Evolutionary conservation across 2,113 vertebrate genomes (phyloP).

Genomic region (Oophaga pumilio): DNA sequence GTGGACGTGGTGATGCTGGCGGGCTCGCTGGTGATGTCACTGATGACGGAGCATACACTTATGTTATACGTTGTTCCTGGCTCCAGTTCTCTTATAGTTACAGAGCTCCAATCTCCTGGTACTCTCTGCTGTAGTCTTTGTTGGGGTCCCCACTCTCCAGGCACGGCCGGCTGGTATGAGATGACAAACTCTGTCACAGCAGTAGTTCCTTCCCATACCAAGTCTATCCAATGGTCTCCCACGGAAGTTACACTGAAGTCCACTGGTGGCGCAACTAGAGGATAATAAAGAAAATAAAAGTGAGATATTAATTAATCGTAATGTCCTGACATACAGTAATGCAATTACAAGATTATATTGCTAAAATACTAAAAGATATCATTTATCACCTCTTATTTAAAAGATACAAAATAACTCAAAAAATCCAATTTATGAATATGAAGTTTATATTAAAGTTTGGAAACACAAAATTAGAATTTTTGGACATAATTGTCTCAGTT

Average conservation of each 20-base stretch:
- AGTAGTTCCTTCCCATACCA: constrained; percentile 87
- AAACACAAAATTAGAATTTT: no score
- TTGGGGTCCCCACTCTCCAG: constrained; percentile 70
- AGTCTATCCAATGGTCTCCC: constrained; percentile 83
- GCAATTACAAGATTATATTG: neutral
- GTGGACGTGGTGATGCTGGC: constrained; percentile 83
- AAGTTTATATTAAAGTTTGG: no score
- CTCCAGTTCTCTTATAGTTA: constrained; percentile 83
- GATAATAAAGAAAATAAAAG: constrained; percentile 25
- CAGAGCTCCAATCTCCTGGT: constrained; percentile 83
- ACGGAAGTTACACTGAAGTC: constrained; percentile 83
- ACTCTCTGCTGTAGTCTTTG: constrained; percentile 89
- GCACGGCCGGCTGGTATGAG: constrained; percentile 82
- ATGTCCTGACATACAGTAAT: neutral
- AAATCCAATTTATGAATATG: no score
- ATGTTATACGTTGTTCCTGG: constrained; percentile 91
- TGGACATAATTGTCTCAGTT: no score
- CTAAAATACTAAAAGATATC: neutral
- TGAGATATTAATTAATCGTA: neutral
- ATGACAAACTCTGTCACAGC: constrained; percentile 87
- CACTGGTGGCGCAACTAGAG: constrained; percentile 85
- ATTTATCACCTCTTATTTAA: no score
- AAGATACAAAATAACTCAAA: no score
- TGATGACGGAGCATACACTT: constrained; percentile 88
- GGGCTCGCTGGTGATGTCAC: constrained; percentile 84